These are phyloP conservation scores for Cephus nigrinus DNA, from an alignment of 2,888 invertebrate species.

Conservation along the genomic window DNA sequence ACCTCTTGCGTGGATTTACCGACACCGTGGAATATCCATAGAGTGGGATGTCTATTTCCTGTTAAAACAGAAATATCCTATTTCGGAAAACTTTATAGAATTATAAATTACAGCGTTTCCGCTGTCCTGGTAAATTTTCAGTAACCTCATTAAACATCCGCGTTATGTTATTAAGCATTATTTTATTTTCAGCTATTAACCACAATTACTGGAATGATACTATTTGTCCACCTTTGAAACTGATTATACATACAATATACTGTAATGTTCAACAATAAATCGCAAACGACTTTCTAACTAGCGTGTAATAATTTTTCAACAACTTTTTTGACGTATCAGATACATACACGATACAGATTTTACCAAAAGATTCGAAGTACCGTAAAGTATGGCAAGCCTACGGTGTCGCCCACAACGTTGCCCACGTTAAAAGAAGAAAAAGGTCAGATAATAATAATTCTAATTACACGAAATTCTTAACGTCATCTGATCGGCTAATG, in stretches of 20 bases:
- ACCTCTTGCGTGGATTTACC: slow-evolving; percentile 21
- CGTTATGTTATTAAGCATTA: not conserved
- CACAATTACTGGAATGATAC: slow-evolving; percentile 20
- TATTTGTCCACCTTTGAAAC: slow-evolving; percentile 20
- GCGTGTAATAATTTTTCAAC: not conserved
- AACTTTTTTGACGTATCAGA: not conserved
- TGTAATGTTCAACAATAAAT: not conserved
- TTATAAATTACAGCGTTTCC: slow-evolving; percentile 25
- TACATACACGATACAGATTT: not conserved
- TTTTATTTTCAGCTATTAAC: slow-evolving; percentile 25
- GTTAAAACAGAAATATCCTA: slow-evolving; percentile 32
- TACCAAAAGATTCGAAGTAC: not conserved
- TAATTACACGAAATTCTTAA: not conserved
- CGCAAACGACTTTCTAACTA: not conserved
- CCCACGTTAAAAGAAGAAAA: not conserved
- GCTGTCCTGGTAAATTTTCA: slow-evolving; percentile 28
- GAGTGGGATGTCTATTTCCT: slow-evolving; percentile 28
- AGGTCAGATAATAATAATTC: not conserved
- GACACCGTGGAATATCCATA: slow-evolving; percentile 30
- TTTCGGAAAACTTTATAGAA: slow-evolving; percentile 29
- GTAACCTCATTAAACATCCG: not conserved
- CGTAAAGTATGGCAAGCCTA: not conserved
- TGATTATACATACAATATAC: slow-evolving; percentile 12
- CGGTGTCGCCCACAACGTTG: not conserved
- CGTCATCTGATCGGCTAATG: not conserved